phyloP scores from a whole-genome alignment of 2,888 invertebrate genomes.

The Hirtodrosophila cameraria region DNA sequence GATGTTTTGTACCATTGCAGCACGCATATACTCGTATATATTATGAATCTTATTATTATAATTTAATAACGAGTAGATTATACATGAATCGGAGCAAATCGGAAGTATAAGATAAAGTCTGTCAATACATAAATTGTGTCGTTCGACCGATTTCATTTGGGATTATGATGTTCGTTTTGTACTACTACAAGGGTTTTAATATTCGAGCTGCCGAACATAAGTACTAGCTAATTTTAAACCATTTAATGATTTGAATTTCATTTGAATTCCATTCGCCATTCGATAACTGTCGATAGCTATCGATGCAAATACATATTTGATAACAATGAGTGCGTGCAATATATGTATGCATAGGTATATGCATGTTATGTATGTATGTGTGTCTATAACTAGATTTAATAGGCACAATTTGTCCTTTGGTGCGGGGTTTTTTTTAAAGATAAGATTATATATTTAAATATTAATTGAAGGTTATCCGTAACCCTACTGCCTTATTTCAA shows the following conservation, averaged over 20 bases:
- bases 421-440: conserved; percentile 47
- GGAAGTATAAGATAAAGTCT: no score
- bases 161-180: not conserved
- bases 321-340: conserved; percentile 42
- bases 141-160: no score
- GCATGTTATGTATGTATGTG: not conserved
- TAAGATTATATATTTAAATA: conserved; percentile 1
- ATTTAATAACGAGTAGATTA: no score
- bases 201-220: conserved; percentile 7
- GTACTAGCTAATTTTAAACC: not conserved
- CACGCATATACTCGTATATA: no score
- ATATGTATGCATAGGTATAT: not conserved
- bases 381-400: conserved; percentile 41
- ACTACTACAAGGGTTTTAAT: conserved; percentile 16
- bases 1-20: conserved; percentile 12
- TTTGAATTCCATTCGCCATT: conserved; percentile 7
- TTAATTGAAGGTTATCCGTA: conserved; percentile 2
- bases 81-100: no score
- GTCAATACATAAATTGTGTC: no score
- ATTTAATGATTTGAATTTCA: not conserved
- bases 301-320: conserved; percentile 36
- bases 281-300: conserved; percentile 30
- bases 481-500: conserved; percentile 1
- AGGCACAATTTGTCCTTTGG: conserved; percentile 67
- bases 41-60: no score